Base-by-base conservation (phyloP, 2,888 invertebrate genomes). In the Amphipyra tragopoginis region DNA sequence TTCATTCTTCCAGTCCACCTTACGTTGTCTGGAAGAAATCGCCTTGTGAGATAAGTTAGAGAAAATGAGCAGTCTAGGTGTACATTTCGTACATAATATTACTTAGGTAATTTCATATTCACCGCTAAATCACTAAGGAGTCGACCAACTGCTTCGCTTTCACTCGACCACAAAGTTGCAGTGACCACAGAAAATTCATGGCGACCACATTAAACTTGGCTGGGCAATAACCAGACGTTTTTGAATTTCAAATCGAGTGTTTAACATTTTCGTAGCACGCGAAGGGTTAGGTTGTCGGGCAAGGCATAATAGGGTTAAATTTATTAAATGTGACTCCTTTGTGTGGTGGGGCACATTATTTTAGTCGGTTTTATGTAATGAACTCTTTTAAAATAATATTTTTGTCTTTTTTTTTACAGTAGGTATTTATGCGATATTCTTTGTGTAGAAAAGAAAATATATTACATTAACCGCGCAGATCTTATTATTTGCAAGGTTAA, bases 221-320 rank as follows among this genome's bases (percentile, higher is more conserved):
- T 67, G 76, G 74, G 83, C 80, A 83, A 85, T 89, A 84, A 84
- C 79, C 80, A 81, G 61, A 70, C 80, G 73, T 84, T 88, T 88
- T 89, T 86, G 87, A 83, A 88, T 84, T 89, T 86, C 84, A 88
- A 89, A 89, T 87, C 74, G 78, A 77, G 66, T 85, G 81, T 82
- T 88, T 86, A 85, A 85, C 86, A 86, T 87, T 86, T 84, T 79
- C 68, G 75, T 80, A 79, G 79, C 77, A 76, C 74, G 78, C 80
- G 68, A 73, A 81, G 75, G 75, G 66, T 72, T 77, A 70, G 55
- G 65, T 72, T 45, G 66, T 67, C 68, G 56, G 57, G 57, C 51
- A 64, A 73, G 65, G 60, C 68, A 55, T 70, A 79, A 79, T 73
- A 63, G 54, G 40, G 60, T 68, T 75, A 76, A 58, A 51, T 65